These are phyloP conservation scores for Rhadina sibilatrix DNA, from an alignment of 2,113 vertebrate genomes.

Conservation along the genomic window DNA sequence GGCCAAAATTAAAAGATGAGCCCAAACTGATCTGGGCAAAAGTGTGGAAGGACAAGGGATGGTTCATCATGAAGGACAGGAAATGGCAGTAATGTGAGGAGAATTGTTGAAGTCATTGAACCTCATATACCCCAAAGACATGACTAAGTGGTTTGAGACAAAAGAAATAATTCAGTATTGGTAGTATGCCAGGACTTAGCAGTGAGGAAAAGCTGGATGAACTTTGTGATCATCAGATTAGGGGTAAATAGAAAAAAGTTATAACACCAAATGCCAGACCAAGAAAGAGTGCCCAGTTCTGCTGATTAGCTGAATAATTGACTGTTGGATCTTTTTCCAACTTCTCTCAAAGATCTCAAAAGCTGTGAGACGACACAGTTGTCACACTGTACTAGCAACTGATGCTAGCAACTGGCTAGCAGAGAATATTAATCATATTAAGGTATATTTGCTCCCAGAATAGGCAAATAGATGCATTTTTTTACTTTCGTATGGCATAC, in stretches of 20 bases:
- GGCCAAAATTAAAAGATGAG: neutral
- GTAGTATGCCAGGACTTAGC: neutral
- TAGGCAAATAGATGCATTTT: neutral
- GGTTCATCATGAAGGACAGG: neutral
- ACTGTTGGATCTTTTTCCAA: neutral
- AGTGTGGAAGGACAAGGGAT: neutral
- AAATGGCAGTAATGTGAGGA: neutral
- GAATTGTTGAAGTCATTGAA: neutral
- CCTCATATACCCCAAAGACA: neutral
- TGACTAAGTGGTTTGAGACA: neutral
- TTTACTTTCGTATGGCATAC: neutral
- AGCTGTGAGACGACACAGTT: neutral
- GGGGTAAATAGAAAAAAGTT: neutral
- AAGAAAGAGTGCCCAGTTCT: neutral
- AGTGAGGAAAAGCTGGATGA: neutral
- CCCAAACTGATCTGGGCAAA: neutral
- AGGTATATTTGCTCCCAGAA: neutral
- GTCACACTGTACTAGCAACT: neutral
- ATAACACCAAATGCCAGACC: neutral
- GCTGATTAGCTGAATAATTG: neutral
- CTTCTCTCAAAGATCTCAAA: neutral
- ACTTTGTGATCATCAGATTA: neutral
- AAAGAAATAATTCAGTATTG: neutral
- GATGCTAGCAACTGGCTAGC: neutral
- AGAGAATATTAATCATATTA: neutral